Evolutionary conservation across 2,113 vertebrate species (phyloP).

Genomic region (Marmota flaviventris): DNA sequence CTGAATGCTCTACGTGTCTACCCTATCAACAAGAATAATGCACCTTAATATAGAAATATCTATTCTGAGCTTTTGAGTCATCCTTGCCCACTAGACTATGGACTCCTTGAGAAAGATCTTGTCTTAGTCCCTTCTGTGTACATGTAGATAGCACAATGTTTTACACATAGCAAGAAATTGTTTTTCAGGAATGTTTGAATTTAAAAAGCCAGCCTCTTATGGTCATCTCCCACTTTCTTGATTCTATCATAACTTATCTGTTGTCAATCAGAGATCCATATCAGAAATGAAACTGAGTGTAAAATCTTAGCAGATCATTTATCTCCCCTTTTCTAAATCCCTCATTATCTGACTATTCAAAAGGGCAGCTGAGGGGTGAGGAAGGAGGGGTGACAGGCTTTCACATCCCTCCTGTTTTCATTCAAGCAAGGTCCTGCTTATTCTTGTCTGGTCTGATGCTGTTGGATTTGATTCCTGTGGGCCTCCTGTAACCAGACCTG

Average conservation of each 20-base stretch:
- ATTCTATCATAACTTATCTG: constrained; percentile 61
- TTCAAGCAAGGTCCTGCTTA: constrained; percentile 57
- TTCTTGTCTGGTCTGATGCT: constrained; percentile 86
- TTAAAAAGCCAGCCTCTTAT: constrained; percentile 42
- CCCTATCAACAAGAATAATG: not conserved
- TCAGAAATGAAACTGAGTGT: constrained; percentile 62
- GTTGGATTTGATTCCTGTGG: constrained; percentile 81
- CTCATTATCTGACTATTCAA: constrained; percentile 54
- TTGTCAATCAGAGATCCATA: constrained; percentile 59
- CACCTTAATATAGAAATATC: not conserved
- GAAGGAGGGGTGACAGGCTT: constrained; percentile 34
- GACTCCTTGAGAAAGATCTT: not conserved
- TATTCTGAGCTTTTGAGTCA: constrained; percentile 25
- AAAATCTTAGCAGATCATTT: constrained; percentile 36
- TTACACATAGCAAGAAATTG: not conserved
- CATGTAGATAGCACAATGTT: not conserved
- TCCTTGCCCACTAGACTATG: not conserved
- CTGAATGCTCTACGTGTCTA: not conserved
- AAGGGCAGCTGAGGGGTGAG: constrained; percentile 6
- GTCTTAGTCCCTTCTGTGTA: not conserved
- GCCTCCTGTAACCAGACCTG: constrained; percentile 83
- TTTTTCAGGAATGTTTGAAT: constrained; percentile 55
- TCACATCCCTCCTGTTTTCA: constrained; percentile 47
- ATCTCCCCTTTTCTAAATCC: constrained; percentile 55
- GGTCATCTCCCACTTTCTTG: constrained; percentile 28